A percentile compares a stretch with the other conserved stretches of the same genome.
phyloP scores from a whole-genome alignment of 1,140 invertebrate genomes.

The Achroia grisella region DNA sequence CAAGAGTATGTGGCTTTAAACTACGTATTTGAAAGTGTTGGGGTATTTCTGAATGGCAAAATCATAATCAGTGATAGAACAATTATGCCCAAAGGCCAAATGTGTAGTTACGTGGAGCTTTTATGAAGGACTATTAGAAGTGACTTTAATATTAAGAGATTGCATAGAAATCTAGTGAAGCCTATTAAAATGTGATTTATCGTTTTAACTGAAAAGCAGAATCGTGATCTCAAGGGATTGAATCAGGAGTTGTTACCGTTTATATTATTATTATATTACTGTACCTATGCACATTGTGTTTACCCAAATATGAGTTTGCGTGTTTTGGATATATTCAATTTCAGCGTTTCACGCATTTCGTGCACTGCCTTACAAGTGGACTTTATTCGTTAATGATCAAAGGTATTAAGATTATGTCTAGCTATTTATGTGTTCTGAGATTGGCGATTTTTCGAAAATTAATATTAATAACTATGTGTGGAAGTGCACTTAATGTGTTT shows the following conservation, averaged over 20 bases:
- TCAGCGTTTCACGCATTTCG: slow-evolving; percentile 30
- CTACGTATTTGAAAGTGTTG: slow-evolving; percentile 16
- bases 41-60: slow-evolving; percentile 35
- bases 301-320: slow-evolving; percentile 12
- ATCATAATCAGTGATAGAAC: slow-evolving; percentile 31
- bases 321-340: slow-evolving; percentile 22
- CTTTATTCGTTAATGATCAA: slow-evolving; percentile 18
- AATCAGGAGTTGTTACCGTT: slow-evolving; percentile 36
- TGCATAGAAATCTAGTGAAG: slow-evolving; percentile 35
- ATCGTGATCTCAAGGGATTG: slow-evolving; percentile 57
- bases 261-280: slow-evolving; percentile 2
- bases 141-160: slow-evolving; percentile 27
- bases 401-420: background rate
- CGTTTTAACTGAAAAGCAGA: slow-evolving; percentile 32
- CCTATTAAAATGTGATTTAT: slow-evolving; percentile 58
- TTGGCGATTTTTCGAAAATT: background rate
- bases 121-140: background rate
- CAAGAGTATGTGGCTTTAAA: slow-evolving; percentile 47
- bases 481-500: slow-evolving; percentile 57
- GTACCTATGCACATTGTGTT: slow-evolving; percentile 16
- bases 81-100: slow-evolving; percentile 11
- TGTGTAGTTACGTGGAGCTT: background rate
- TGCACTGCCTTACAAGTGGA: slow-evolving; percentile 39
- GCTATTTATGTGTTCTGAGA: background rate
- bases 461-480: slow-evolving; percentile 21